These are phyloP conservation scores for Elegia similella DNA, from an alignment of 2,888 invertebrate species.

Conservation along the genomic window DNA sequence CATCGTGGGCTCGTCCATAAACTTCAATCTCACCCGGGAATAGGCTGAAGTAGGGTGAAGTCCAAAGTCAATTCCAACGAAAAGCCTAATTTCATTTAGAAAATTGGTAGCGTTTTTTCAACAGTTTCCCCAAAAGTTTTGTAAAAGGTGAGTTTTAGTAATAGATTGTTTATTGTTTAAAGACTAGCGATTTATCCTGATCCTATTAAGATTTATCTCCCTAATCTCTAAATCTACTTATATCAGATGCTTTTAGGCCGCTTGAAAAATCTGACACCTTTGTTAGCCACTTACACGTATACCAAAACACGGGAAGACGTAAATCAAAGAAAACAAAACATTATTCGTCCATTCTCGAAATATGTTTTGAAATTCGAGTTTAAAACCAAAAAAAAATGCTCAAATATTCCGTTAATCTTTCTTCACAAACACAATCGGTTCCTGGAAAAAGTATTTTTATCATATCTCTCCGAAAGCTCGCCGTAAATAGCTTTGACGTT, in stretches of 20 bases:
- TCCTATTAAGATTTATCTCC: too few species aligned
- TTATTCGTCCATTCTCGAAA: too few species aligned
- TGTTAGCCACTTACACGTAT: too few species aligned
- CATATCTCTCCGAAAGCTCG: slow-evolving; percentile 1
- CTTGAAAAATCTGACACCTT: too few species aligned
- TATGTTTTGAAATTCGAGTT: too few species aligned
- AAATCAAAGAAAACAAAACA: too few species aligned
- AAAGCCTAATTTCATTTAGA: background rate
- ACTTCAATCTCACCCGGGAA: background rate
- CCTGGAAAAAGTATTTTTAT: background rate
- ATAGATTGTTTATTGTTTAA: background rate
- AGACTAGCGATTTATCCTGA: too few species aligned
- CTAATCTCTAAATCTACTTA: too few species aligned
- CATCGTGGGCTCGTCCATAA: background rate
- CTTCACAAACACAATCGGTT: background rate
- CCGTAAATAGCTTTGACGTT: slow-evolving; percentile 1
- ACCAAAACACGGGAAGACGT: too few species aligned
- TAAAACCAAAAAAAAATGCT: too few species aligned
- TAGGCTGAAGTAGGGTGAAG: background rate
- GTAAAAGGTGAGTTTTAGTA: background rate
- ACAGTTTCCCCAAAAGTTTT: background rate
- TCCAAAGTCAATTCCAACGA: background rate
- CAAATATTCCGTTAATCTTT: background rate
- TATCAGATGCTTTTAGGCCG: too few species aligned
- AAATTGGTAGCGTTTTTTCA: background rate